A percentile compares a stretch with the other conserved stretches of the same genome.
Conservation (phyloP, 2,888 invertebrate species). For the Lasius fuliginosus region DNA sequence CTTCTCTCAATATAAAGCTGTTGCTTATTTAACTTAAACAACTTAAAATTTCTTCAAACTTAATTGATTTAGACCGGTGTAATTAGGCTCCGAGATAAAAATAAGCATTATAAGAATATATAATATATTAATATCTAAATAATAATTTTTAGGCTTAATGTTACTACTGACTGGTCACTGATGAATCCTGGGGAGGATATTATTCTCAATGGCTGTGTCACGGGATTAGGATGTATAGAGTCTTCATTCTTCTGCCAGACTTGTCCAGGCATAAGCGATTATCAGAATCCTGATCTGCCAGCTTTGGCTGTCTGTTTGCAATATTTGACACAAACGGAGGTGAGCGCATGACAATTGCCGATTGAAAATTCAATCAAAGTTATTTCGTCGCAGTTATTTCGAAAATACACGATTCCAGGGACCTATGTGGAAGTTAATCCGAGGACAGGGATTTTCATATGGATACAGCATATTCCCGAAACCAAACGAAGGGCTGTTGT, state of each 20-base stretch:
- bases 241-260: slow-evolving; percentile 91
- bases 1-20: background rate
- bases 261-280: slow-evolving; percentile 89
- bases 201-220: slow-evolving; percentile 88
- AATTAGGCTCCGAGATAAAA: background rate
- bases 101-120: background rate
- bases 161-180: slow-evolving; percentile 87
- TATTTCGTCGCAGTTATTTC: background rate
- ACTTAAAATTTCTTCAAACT: background rate
- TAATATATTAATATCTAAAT: slow-evolving; percentile 1
- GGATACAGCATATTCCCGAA: slow-evolving; percentile 90
- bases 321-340: slow-evolving; percentile 95
- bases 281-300: slow-evolving; percentile 90
- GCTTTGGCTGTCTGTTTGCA: slow-evolving; percentile 93
- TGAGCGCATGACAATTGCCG: slow-evolving; percentile 78
- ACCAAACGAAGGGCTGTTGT: slow-evolving; percentile 91
- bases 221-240: slow-evolving; percentile 94
- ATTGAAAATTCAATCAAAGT: background rate
- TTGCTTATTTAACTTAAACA: background rate
- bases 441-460: slow-evolving; percentile 95
- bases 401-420: slow-evolving; percentile 87
- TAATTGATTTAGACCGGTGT: background rate
- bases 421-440: slow-evolving; percentile 95
- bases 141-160: slow-evolving; percentile 82
- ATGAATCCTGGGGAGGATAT: slow-evolving; percentile 84